Percentiles rank a stretch among this genome's conserved stretches.
Evolutionary conservation across 1,140 invertebrate species (phyloP).

Genomic region (Achatina immaculata): DNA sequence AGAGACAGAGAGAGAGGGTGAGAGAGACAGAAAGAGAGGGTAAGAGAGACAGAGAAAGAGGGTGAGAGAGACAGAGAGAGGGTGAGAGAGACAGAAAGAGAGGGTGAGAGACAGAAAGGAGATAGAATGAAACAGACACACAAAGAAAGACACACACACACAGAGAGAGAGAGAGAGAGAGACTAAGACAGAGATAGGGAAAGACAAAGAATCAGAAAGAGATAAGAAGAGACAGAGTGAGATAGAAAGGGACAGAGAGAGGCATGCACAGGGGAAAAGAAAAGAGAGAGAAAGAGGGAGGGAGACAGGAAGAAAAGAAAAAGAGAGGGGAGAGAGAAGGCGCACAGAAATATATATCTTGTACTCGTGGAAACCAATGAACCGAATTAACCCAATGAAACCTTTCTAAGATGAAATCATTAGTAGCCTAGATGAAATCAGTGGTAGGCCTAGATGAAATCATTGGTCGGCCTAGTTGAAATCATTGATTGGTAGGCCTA

Average conservation of each 20-base stretch:
- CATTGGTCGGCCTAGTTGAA: no score
- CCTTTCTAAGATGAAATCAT: no score
- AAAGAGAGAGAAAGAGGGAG: slow-evolving; percentile 17
- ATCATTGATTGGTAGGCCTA: no score
- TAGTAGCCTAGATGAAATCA: no score
- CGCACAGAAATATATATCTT: neutral
- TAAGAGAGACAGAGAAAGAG: no score
- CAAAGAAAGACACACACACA: slow-evolving; percentile 33
- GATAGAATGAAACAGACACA: slow-evolving; percentile 38
- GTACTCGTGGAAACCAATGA: no score
- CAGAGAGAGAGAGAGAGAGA: slow-evolving; percentile 39
- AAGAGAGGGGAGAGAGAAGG: neutral
- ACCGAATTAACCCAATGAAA: no score
- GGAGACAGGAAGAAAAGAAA: neutral
- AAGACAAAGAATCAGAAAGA: slow-evolving; percentile 15
- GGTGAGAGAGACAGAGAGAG: no score
- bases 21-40: no score
- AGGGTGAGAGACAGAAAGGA: neutral
- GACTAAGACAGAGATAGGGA: slow-evolving; percentile 29
- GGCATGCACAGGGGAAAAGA: neutral
- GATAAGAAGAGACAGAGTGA: slow-evolving; percentile 21
- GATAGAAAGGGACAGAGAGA: slow-evolving; percentile 21
- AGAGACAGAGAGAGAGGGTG: no score
- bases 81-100: no score
- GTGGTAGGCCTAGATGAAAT: no score